Conservation (phyloP, 2,888 invertebrate genomes). For the Chloroclysta siterata region DNA sequence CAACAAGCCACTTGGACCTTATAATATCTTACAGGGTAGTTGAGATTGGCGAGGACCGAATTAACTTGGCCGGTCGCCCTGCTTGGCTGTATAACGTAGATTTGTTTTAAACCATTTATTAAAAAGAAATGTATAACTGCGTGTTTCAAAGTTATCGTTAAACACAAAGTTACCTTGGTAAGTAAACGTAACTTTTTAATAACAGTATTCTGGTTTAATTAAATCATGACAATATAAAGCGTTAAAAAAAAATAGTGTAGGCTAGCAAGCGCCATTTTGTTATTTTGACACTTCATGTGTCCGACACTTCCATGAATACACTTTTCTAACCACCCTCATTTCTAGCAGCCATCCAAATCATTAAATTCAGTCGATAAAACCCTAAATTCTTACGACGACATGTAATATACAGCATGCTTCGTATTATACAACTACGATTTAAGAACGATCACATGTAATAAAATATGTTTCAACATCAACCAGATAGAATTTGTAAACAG, state of each 20-base stretch:
- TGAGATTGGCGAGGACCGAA: not conserved
- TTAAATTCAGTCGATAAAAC: constrained; percentile 74
- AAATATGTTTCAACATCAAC: constrained; percentile 78
- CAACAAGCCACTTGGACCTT: constrained; percentile 57
- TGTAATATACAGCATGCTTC: constrained; percentile 42
- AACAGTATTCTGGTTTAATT: not conserved
- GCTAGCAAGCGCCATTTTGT: not conserved
- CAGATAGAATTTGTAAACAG: constrained; percentile 79
- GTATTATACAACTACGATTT: constrained; percentile 26
- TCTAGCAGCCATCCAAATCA: constrained; percentile 56
- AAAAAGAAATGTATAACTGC: not conserved
- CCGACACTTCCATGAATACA: not conserved
- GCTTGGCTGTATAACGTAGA: not conserved
- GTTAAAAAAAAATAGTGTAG: not conserved
- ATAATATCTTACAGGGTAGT: constrained; percentile 44
- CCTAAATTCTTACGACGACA: constrained; percentile 53
- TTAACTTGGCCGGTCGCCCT: not conserved
- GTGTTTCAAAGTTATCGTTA: not conserved
- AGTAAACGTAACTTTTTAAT: not conserved
- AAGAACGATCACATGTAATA: constrained; percentile 58
- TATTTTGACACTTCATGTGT: not conserved
- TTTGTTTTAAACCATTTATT: not conserved
- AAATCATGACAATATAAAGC: not conserved
- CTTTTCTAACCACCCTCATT: constrained; percentile 11
- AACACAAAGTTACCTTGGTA: too few relatives aligned